A percentile compares a stretch with the other conserved stretches of the same genome.
Conservation (phyloP, 2,888 invertebrate species). For the Saturnia japonica region DNA sequence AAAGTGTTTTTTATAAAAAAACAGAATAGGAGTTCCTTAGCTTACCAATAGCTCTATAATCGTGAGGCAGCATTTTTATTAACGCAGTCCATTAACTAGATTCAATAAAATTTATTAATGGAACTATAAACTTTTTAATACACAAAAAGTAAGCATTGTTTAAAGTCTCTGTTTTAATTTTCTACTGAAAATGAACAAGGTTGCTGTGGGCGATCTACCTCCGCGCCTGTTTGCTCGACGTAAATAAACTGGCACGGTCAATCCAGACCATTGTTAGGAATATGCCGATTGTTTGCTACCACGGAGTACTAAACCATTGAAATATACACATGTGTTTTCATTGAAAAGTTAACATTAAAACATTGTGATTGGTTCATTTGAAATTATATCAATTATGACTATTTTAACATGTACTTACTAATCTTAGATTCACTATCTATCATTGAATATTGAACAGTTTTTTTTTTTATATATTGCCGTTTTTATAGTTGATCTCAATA, state of each 20-base stretch:
- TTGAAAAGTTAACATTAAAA: neutral
- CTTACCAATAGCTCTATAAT: too few relatives aligned
- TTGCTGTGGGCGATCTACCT: constrained; percentile 17
- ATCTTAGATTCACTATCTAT: too few relatives aligned
- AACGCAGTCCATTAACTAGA: too few relatives aligned
- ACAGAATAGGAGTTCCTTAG: too few relatives aligned
- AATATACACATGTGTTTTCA: neutral
- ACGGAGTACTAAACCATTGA: neutral
- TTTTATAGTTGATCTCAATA: too few relatives aligned
- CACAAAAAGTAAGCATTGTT: neutral
- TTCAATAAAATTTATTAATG: too few relatives aligned
- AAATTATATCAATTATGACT: neutral
- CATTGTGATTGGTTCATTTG: neutral
- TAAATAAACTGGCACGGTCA: constrained; percentile 23
- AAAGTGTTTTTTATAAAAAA: too few relatives aligned
- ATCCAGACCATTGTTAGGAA: constrained; percentile 53
- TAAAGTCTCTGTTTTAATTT: constrained; percentile 14
- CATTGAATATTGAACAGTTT: neutral
- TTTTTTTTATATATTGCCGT: too few relatives aligned
- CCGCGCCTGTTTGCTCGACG: constrained; percentile 20
- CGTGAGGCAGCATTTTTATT: too few relatives aligned
- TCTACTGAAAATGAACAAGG: constrained; percentile 22
- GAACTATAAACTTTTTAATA: neutral
- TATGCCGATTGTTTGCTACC: constrained; percentile 56
- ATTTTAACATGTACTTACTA: too few relatives aligned